Evolutionary conservation across 2,888 invertebrate species (phyloP), one percentile per base, ranked within the genome.

Genomic region (Zeuzera pyrina): DNA sequence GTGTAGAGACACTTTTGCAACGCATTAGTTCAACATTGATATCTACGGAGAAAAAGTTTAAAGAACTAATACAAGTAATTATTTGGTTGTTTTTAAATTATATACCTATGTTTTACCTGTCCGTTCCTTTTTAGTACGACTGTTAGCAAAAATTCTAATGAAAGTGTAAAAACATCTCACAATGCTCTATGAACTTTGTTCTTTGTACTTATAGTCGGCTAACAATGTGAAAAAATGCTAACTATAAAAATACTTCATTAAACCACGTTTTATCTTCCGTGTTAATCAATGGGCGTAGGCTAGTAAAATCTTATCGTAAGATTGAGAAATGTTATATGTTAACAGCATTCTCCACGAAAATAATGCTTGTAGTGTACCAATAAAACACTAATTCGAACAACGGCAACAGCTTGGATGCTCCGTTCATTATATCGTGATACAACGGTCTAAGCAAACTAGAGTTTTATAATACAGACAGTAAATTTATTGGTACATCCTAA

Each of bases 171-270:
- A n/a, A n/a, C n/a, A n/a, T n/a, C n/a, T n/a, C n/a, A n/a, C n/a
- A n/a, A n/a, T n/a, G n/a, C n/a, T n/a, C n/a, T n/a, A n/a, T n/a
- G n/a, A n/a, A n/a, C n/a, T n/a, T n/a, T n/a, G n/a, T n/a, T n/a
- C n/a, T n/a, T n/a, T 22, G n/a, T 12, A 27, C 52, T 51, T 45
- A 52, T 58, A 53, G 55, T 55, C 52, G 51, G 61, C 60, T 70
- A 76, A 76, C 73, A 71, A 67, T 70, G 69, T 71, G 64, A 74
- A 73, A 74, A 71, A 71, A 70, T 63, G 56, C 52, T 58, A 58
- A 63, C 55, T 67, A 67, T 66, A 73, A 76, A 74, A 76, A 74
- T 73, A 65, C 71, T 73, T 70, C 64, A 72, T 77, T 74, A 76
- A 62, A 64, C 60, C 57, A 58, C 59, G 51, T 61, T 68, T 71